phyloP scores from a whole-genome alignment of 2,888 invertebrate genomes.

The Andrena hattorfiana region DNA sequence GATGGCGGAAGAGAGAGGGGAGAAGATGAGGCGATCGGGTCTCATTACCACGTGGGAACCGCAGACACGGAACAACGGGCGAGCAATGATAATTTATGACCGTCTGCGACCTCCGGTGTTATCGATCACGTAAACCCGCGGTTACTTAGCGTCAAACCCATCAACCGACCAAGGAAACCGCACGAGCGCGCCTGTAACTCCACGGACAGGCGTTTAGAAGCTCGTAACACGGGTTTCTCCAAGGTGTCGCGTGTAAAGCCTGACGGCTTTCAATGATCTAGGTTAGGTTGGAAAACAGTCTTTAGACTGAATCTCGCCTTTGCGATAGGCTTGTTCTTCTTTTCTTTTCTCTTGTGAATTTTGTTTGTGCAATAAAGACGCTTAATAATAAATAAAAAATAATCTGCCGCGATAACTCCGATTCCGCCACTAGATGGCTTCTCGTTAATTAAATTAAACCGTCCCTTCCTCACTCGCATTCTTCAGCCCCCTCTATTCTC shows the following conservation, averaged over 20 bases:
- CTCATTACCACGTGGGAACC: slow-evolving; percentile 74
- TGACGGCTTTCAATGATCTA: no score
- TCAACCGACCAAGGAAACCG: slow-evolving; percentile 38
- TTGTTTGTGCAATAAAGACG: no score
- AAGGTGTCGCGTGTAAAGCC: not conserved
- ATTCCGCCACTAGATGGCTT: no score
- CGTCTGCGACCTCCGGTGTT: slow-evolving; percentile 59
- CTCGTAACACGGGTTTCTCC: not conserved
- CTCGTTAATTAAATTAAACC: no score
- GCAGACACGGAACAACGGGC: slow-evolving; percentile 54
- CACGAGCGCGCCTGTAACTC: not conserved
- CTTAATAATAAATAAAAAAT: no score
- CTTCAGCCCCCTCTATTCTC: no score
- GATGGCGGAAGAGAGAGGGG: slow-evolving; percentile 11
- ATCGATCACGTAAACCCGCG: slow-evolving; percentile 70
- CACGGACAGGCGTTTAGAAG: not conserved
- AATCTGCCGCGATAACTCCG: no score
- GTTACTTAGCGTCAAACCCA: slow-evolving; percentile 56
- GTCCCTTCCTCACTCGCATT: no score
- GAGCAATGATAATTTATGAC: slow-evolving; percentile 74
- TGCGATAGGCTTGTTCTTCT: no score
- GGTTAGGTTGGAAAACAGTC: no score
- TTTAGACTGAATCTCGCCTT: no score
- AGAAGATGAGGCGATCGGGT: slow-evolving; percentile 24
- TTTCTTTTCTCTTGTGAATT: no score